A percentile compares a stretch with the other conserved stretches of the same genome.
These are phyloP conservation scores for Eremobia ochroleuca DNA, from an alignment of 2,888 invertebrate species.

Conservation along the genomic window DNA sequence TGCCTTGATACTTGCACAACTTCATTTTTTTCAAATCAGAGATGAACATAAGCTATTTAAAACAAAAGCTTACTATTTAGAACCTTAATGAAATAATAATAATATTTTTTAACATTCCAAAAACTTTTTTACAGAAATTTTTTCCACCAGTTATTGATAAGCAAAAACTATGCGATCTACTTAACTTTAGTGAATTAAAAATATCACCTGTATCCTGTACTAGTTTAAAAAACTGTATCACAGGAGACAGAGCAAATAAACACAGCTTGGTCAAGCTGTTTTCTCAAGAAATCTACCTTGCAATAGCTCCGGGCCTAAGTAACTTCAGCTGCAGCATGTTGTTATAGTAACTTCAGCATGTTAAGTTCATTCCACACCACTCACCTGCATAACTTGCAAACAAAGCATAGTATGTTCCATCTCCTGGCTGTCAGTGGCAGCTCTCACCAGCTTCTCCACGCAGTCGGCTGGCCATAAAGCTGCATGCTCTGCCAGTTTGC, in stretches of 20 bases:
- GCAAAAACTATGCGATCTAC: too few relatives aligned
- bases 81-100: too few relatives aligned
- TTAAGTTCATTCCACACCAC: not conserved
- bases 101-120: too few relatives aligned
- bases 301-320: not conserved
- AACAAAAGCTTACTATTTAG: not conserved
- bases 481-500: slow-evolving; percentile 82
- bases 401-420: slow-evolving; percentile 83
- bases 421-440: slow-evolving; percentile 76
- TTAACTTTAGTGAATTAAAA: too few relatives aligned
- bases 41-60: not conserved
- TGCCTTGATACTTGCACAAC: not conserved
- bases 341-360: too few relatives aligned
- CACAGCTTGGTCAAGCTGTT: not conserved
- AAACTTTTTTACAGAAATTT: too few relatives aligned
- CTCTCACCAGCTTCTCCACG: slow-evolving; percentile 78
- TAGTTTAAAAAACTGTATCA: too few relatives aligned
- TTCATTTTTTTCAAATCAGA: not conserved
- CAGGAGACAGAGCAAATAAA: too few relatives aligned
- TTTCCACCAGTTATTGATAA: too few relatives aligned
- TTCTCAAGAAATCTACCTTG: not conserved
- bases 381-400: slow-evolving; percentile 86
- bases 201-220: too few relatives aligned
- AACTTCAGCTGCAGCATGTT: too few relatives aligned
- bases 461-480: slow-evolving; percentile 84